Conservation (phyloP, 2,797 vertebrate species). For the Tinamus major region DNA sequence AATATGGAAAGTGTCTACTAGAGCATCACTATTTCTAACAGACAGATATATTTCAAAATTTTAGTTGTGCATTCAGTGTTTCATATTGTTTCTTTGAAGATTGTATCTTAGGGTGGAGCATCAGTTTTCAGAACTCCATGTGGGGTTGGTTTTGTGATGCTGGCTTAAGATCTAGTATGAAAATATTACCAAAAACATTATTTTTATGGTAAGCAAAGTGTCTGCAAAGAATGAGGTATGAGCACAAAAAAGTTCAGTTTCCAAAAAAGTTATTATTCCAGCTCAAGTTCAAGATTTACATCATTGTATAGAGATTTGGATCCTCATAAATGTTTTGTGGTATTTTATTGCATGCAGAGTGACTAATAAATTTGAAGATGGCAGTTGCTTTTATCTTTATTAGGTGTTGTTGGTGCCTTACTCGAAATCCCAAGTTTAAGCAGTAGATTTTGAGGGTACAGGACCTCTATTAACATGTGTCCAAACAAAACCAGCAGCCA, state of each 20-base stretch:
- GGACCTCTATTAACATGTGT: background rate
- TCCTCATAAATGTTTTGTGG: background rate
- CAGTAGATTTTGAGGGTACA: background rate
- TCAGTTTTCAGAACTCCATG: background rate
- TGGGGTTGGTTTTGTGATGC: background rate
- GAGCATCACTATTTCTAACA: background rate
- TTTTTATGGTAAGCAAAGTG: background rate
- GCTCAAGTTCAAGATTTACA: background rate
- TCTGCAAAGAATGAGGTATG: background rate
- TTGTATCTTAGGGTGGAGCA: background rate
- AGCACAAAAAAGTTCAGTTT: background rate
- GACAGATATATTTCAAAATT: background rate
- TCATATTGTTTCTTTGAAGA: background rate
- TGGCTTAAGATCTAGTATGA: accelerated
- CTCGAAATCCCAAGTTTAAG: background rate
- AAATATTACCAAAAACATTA: background rate
- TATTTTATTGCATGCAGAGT: background rate
- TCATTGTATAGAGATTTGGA: background rate
- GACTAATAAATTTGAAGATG: background rate
- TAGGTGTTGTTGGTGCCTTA: background rate
- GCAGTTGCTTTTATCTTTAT: background rate
- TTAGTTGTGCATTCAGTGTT: background rate
- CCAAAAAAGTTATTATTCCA: background rate
- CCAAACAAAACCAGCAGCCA: background rate
- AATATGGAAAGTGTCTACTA: background rate